These are phyloP conservation scores for Micrasema minimum DNA, from an alignment of 1,140 invertebrate genomes.

Conservation along the genomic window DNA sequence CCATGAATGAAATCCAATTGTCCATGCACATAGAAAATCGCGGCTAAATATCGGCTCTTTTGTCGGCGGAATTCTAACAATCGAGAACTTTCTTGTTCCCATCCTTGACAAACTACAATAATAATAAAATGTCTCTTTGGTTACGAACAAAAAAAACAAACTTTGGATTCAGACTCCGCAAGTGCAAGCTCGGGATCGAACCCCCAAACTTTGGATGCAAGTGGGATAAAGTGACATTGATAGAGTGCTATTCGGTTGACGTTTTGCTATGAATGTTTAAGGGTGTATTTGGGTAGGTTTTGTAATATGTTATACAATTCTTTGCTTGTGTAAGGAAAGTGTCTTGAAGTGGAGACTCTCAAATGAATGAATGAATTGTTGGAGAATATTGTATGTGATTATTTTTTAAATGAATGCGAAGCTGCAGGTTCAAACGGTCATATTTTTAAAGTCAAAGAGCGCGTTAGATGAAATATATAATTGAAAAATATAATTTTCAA, in stretches of 20 bases:
- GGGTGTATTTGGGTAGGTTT: too few species aligned
- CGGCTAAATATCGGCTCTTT: neutral
- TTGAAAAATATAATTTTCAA: too few species aligned
- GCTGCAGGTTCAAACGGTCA: neutral
- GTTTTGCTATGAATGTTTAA: conserved; percentile 9
- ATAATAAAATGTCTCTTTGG: conserved; percentile 4
- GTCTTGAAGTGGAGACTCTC: neutral
- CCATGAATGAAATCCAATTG: neutral
- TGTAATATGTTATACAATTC: neutral
- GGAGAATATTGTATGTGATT: neutral
- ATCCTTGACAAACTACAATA: neutral
- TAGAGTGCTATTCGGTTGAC: conserved; percentile 9
- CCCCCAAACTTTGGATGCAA: neutral
- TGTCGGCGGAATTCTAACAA: conserved; percentile 11
- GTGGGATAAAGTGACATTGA: conserved; percentile 28
- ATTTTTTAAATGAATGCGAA: neutral
- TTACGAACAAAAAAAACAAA: neutral
- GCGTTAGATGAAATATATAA: too few species aligned
- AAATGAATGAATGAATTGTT: neutral
- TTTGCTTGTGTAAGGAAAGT: conserved; percentile 1
- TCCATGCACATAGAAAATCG: neutral
- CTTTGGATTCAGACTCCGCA: neutral
- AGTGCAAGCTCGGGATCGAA: neutral
- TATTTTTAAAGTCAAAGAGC: neutral
- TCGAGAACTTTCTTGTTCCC: neutral